Conservation (phyloP, 2,888 invertebrate species). For the Drosophila peninsularis region DNA sequence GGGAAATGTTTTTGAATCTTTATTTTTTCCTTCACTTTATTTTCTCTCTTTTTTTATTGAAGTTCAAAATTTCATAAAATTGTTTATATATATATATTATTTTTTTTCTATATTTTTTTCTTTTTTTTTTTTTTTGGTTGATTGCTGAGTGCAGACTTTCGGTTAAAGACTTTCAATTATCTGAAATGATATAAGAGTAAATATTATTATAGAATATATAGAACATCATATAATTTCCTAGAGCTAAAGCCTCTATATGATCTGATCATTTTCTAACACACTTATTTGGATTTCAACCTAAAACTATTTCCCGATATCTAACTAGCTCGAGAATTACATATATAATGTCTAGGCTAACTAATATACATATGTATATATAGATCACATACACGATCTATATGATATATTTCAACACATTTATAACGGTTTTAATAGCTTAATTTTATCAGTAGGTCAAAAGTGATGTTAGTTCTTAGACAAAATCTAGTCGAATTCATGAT, state of each 20-base stretch:
- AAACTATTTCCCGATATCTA: neutral
- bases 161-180: slow-evolving; percentile 35
- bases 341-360: too few species aligned
- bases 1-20: slow-evolving; percentile 32
- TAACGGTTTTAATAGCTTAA: too few species aligned
- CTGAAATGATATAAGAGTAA: slow-evolving; percentile 50
- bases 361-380: too few species aligned
- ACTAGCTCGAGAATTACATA: neutral
- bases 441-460: neutral
- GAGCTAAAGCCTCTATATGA: too few species aligned
- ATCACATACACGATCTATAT: too few species aligned
- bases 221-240: too few species aligned
- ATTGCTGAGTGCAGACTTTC: slow-evolving; percentile 65
- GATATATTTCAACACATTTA: too few species aligned
- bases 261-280: too few species aligned
- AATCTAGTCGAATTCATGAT: neutral
- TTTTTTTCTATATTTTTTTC: neutral
- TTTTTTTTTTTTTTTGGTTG: slow-evolving; percentile 28
- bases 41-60: slow-evolving; percentile 3
- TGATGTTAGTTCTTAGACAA: neutral
- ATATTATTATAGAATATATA: neutral
- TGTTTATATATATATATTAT: slow-evolving; percentile 1
- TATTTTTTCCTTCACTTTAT: slow-evolving; percentile 9
- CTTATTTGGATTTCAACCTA: too few species aligned
- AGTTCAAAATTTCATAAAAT: slow-evolving; percentile 14